phyloP scores from a whole-genome alignment of 1,140 invertebrate genomes.

The Drosophila busckii region DNA sequence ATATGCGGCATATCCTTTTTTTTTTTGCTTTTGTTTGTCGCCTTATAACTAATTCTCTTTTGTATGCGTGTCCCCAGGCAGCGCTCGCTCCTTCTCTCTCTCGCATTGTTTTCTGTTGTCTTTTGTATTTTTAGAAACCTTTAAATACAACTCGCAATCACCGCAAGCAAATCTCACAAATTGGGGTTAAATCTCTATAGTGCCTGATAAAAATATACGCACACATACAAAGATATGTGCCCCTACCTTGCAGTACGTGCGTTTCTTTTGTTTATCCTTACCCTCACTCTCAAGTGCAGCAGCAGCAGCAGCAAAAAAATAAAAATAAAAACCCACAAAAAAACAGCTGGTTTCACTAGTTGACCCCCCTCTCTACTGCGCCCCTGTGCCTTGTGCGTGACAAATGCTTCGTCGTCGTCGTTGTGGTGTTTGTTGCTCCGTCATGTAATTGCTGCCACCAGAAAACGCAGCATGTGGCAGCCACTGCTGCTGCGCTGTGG shows the following conservation, averaged over 20 bases:
- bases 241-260: slow-evolving; percentile 42
- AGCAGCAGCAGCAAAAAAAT: no score
- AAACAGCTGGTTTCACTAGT: slow-evolving; percentile 52
- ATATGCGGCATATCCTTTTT: slow-evolving; percentile 63
- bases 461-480: slow-evolving; percentile 42
- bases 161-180: slow-evolving; percentile 74
- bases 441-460: slow-evolving; percentile 66
- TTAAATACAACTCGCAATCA: slow-evolving; percentile 65
- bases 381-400: slow-evolving; percentile 46
- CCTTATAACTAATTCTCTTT: slow-evolving; percentile 72
- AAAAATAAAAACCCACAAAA: slow-evolving; percentile 41
- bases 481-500: slow-evolving; percentile 10
- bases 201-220: slow-evolving; percentile 72
- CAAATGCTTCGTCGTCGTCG: slow-evolving; percentile 61
- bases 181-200: slow-evolving; percentile 71
- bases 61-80: slow-evolving; percentile 29
- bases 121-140: slow-evolving; percentile 71
- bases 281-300: slow-evolving; percentile 36
- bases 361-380: not conserved
- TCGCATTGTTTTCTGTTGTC: slow-evolving; percentile 40
- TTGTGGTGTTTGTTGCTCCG: slow-evolving; percentile 51
- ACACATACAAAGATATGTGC: slow-evolving; percentile 61
- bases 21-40: slow-evolving; percentile 33
- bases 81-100: slow-evolving; percentile 2
- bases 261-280: slow-evolving; percentile 72